Evolutionary conservation across 2,113 vertebrate species (phyloP), one percentile per base, ranked within the genome.

Genomic region (Erythrocebus patas): DNA sequence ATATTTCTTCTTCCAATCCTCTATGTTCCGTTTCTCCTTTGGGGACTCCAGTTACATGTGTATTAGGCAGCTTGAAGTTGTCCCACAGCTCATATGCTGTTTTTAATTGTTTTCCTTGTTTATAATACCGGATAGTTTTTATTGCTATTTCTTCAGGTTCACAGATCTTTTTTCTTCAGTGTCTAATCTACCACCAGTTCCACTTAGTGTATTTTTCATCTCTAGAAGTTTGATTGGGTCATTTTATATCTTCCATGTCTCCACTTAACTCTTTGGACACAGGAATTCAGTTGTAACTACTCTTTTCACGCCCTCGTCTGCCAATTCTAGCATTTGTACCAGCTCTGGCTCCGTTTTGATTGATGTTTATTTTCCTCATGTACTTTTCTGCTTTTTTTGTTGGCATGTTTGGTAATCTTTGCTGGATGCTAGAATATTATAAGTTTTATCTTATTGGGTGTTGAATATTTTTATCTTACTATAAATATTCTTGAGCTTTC

Each of bases 401-500:
- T 78, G n/a, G 20, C 76, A 48, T 84, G 75, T n/a, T 20, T 87
- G 32, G 13, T 84, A 38, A 86, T 87, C 75, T 95, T 84, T 83
- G 38, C 80, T 85, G 75, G 76, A 64, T 96, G 32, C 18, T 93
- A 85, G 64, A 64, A 38, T 91, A 73, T 8, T 81, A 8, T 73
- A 82, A 64, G 84, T 92, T 95, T 95, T 87, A 70, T 64, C 10
- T 81, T 57, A 48, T 59, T 78, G 38, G 40, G n/a, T 93, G 30
- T 66, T 76, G 32, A 70, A 50, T 55, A 16, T 78, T 93, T 96
- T 90, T 90, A 43, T 78, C 89, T 75, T 84, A 50, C 50, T 94
- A 8, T 89, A 73, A 82, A 95, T 75, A 95, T 76, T 86, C 52
- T 92, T 80, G 52, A 72, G n/a, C 10, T 80, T 84, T 96, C 91